Percentiles rank a stretch among this genome's conserved stretches.
phyloP scores from a whole-genome alignment of 2,113 vertebrate species.

The Odobenus rosmarus region DNA sequence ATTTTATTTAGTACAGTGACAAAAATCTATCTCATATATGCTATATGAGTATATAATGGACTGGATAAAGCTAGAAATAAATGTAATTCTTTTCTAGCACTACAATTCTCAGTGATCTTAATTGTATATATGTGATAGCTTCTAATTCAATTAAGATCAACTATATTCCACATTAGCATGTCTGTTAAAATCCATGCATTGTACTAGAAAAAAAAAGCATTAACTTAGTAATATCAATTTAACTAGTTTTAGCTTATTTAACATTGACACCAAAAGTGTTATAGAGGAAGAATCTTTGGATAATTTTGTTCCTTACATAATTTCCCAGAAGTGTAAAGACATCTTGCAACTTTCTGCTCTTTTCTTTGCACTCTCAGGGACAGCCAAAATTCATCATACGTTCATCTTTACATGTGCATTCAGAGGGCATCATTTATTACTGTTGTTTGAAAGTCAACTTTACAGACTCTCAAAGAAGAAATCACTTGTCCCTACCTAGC shows the following conservation, averaged over 20 bases:
- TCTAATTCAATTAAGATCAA: conserved; percentile 78
- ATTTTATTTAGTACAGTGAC: conserved; percentile 29
- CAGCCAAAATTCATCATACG: background rate
- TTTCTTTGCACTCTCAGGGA: background rate
- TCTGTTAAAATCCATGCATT: conserved; percentile 77
- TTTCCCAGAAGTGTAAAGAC: background rate
- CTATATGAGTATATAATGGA: background rate
- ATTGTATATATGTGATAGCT: conserved; percentile 72
- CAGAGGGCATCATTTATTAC: background rate
- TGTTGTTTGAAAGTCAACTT: background rate
- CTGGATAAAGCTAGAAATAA: background rate
- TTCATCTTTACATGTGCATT: background rate
- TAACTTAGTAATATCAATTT: conserved; percentile 81
- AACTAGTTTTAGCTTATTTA: conserved; percentile 83
- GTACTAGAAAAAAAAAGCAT: conserved; percentile 75
- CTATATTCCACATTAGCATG: conserved; percentile 70
- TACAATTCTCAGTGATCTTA: conserved; percentile 58
- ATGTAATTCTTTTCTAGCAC: conserved; percentile 54
- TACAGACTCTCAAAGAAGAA: background rate
- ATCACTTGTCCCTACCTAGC: background rate
- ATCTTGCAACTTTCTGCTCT: background rate
- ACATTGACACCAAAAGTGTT: conserved; percentile 76
- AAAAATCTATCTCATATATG: background rate
- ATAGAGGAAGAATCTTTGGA: conserved; percentile 65
- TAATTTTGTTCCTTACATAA: conserved; percentile 64